Percentiles rank a stretch among this genome's conserved stretches.
Evolutionary conservation across 2,888 invertebrate genomes (phyloP).

Genomic region (Hedychridium roseum): DNA sequence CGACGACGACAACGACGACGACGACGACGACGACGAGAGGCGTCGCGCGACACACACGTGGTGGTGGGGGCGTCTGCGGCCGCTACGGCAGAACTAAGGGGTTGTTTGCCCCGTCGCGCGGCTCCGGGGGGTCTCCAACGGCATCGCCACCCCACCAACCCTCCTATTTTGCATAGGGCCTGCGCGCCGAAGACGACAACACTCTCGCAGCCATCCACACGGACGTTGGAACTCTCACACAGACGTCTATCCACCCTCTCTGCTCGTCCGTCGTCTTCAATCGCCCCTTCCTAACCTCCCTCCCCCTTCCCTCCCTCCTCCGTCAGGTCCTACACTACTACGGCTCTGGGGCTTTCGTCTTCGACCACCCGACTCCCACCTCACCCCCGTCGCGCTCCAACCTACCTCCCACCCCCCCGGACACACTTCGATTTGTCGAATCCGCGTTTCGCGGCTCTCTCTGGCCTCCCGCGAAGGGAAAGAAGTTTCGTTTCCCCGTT

Average conservation of each 20-base stretch:
- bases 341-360: slow-evolving; percentile 14
- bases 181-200: slow-evolving; percentile 52
- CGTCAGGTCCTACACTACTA: slow-evolving; percentile 16
- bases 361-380: not conserved
- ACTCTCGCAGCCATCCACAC: not conserved
- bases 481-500: slow-evolving; percentile 8
- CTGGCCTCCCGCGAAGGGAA: slow-evolving; percentile 22
- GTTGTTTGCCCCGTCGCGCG: slow-evolving; percentile 60
- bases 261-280: too few species aligned
- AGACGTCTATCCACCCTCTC: slow-evolving; percentile 33
- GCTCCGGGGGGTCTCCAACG: slow-evolving; percentile 52
- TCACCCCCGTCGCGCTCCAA: slow-evolving; percentile 26
- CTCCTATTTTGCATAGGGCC: slow-evolving; percentile 61
- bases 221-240: slow-evolving; percentile 9
- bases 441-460: slow-evolving; percentile 51
- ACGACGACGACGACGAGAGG: slow-evolving; percentile 45
- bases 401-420: slow-evolving; percentile 31
- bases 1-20: slow-evolving; percentile 29
- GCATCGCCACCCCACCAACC: slow-evolving; percentile 42
- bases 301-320: slow-evolving; percentile 12
- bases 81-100: slow-evolving; percentile 62
- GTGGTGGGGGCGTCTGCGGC: slow-evolving; percentile 62
- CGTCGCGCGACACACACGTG: slow-evolving; percentile 53
- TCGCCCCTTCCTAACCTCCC: too few species aligned
- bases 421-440: slow-evolving; percentile 58